phyloP scores from a whole-genome alignment of 2,113 vertebrate species.

The Strix uralensis region DNA sequence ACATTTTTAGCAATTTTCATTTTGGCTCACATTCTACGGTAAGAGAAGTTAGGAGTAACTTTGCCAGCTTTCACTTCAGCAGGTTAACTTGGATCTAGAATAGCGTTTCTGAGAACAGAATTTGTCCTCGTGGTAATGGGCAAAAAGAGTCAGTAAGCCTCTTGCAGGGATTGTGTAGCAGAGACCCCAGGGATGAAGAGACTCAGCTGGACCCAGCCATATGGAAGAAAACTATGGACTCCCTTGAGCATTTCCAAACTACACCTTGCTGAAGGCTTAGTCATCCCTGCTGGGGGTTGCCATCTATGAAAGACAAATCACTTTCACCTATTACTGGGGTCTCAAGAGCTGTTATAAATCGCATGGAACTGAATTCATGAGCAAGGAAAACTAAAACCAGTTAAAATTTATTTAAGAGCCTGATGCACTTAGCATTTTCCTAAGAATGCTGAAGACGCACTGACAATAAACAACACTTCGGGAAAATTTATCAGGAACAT shows the following conservation, averaged over 20 bases:
- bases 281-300: background rate
- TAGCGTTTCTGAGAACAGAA: background rate
- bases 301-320: slow-evolving; percentile 17
- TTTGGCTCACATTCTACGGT: background rate
- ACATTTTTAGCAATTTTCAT: background rate
- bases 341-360: background rate
- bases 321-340: background rate
- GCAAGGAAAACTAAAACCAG: background rate
- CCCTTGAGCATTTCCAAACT: slow-evolving; percentile 26
- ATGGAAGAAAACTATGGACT: slow-evolving; percentile 25
- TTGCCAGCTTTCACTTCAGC: background rate
- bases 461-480: background rate
- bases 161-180: background rate
- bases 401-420: background rate
- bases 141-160: background rate
- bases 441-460: accelerated
- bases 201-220: slow-evolving; percentile 49
- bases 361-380: background rate
- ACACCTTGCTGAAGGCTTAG: slow-evolving; percentile 51
- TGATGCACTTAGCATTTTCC: background rate
- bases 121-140: background rate
- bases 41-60: background rate
- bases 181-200: slow-evolving; percentile 23
- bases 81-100: background rate
- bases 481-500: background rate